These are phyloP conservation scores for Nymphalis polychloros DNA, from an alignment of 2,888 invertebrate species.

Conservation along the genomic window DNA sequence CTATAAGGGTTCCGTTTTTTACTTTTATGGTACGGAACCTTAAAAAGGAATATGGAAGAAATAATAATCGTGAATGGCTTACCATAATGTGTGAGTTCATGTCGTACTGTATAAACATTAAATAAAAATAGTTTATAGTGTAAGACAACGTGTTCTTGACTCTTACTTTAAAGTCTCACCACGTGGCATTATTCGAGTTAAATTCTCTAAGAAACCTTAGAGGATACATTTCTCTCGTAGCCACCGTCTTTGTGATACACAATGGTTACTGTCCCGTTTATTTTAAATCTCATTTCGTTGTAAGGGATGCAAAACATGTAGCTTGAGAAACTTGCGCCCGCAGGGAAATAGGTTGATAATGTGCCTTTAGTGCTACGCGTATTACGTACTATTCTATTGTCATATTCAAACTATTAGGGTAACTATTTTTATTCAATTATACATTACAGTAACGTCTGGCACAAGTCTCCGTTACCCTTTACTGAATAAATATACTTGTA, in stretches of 20 bases:
- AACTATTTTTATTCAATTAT: too few relatives aligned
- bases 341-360: not conserved
- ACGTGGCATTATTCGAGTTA: constrained; percentile 8
- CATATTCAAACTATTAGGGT: not conserved
- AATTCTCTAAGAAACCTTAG: constrained; percentile 21
- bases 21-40: too few relatives aligned
- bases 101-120: too few relatives aligned
- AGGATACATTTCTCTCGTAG: constrained; percentile 23
- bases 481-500: too few relatives aligned
- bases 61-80: too few relatives aligned
- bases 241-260: constrained; percentile 23
- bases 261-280: constrained; percentile 10
- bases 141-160: not conserved
- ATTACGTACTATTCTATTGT: not conserved
- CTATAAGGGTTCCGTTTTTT: too few relatives aligned
- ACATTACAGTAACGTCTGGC: too few relatives aligned
- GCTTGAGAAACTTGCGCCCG: not conserved
- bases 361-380: not conserved
- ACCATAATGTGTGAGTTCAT: too few relatives aligned
- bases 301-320: not conserved
- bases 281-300: constrained; percentile 17
- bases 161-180: not conserved
- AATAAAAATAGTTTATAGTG: not conserved
- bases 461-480: too few relatives aligned
- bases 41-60: too few relatives aligned